Percentiles rank a stretch among this genome's conserved stretches.
Evolutionary conservation across 1,140 invertebrate genomes (phyloP).

Genomic region (Planococcus citri): DNA sequence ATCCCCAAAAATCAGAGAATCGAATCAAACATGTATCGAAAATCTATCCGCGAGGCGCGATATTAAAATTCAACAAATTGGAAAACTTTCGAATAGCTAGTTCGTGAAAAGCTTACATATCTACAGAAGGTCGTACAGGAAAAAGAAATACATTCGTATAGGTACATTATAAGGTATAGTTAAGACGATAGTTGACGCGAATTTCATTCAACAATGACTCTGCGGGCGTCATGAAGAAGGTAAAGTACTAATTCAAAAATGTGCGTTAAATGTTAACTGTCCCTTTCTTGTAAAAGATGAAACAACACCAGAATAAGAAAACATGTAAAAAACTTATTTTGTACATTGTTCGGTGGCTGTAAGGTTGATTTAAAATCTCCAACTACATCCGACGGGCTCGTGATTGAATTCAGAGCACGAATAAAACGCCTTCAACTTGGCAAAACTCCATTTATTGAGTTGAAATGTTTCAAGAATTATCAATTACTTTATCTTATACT

Average conservation of each 20-base stretch:
- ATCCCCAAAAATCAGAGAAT: too few relatives aligned
- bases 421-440: conserved; percentile 19
- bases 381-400: background rate
- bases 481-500: conserved; percentile 15
- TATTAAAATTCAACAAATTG: too few relatives aligned
- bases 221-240: background rate
- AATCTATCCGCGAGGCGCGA: too few relatives aligned
- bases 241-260: background rate
- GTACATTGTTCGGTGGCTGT: background rate
- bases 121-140: too few relatives aligned
- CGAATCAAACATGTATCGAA: too few relatives aligned
- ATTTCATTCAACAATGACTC: background rate
- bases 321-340: conserved; percentile 19
- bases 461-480: conserved; percentile 20
- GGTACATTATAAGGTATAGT: too few relatives aligned
- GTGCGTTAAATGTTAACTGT: background rate
- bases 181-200: background rate
- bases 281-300: conserved; percentile 10
- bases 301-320: conserved; percentile 13
- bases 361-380: conserved; percentile 13
- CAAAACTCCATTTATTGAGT: conserved; percentile 20
- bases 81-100: too few relatives aligned
- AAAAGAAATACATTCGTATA: too few relatives aligned
- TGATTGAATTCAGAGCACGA: conserved; percentile 19
- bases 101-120: too few relatives aligned